Percentiles rank a stretch among this genome's conserved stretches.
Evolutionary conservation across 2,888 invertebrate species (phyloP).

Genomic region (Dasypogon diadema): DNA sequence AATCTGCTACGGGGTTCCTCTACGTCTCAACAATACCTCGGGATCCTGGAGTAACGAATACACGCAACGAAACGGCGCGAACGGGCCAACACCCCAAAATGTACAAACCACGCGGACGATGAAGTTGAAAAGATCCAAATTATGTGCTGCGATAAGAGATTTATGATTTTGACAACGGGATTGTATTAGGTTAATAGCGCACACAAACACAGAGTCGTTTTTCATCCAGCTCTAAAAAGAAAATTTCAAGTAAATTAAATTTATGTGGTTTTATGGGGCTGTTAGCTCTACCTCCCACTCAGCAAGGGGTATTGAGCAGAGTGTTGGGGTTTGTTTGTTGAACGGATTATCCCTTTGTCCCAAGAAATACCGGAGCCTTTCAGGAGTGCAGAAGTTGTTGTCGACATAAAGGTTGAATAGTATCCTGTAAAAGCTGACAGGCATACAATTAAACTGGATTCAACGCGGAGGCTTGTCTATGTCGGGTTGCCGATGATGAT

Average conservation of each 20-base stretch:
- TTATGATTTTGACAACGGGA: slow-evolving; percentile 41
- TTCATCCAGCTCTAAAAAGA: background rate
- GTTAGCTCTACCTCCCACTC: background rate
- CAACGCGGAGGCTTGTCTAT: background rate
- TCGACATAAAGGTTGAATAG: slow-evolving; percentile 29
- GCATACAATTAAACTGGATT: slow-evolving; percentile 29
- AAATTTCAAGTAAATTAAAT: slow-evolving; percentile 49
- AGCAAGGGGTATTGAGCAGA: background rate
- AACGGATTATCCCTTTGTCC: slow-evolving; percentile 13
- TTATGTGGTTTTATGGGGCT: slow-evolving; percentile 42
- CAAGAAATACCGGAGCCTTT: background rate
- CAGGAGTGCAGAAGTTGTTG: background rate
- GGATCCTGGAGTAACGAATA: background rate
- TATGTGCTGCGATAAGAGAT: slow-evolving; percentile 45
- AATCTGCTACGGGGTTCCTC: background rate
- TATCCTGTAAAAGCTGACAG: slow-evolving; percentile 18
- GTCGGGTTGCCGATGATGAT: slow-evolving; percentile 25
- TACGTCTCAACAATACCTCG: background rate
- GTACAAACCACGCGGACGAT: slow-evolving; percentile 6
- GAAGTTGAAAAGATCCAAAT: slow-evolving; percentile 39
- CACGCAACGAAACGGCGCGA: background rate
- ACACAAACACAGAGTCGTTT: slow-evolving; percentile 16
- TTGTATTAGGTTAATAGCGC: slow-evolving; percentile 35
- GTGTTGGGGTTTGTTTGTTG: background rate
- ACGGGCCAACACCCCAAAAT: background rate